phyloP scores from a whole-genome alignment of 2,113 vertebrate genomes.

The Notarius quadriscutis region DNA sequence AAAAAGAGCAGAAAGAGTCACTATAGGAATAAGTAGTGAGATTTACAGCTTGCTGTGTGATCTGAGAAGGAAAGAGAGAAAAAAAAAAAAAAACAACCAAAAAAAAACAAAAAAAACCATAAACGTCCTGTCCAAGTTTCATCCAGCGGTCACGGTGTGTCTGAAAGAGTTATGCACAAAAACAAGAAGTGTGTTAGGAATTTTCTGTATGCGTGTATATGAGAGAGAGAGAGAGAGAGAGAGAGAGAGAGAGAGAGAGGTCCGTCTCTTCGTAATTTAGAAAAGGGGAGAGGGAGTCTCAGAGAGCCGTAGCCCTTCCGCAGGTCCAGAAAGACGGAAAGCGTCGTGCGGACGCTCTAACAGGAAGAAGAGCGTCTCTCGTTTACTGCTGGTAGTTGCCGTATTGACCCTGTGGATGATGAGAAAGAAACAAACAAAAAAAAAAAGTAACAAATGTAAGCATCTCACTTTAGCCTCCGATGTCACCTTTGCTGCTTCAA shows the following conservation, averaged over 20 bases:
- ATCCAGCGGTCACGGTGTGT: neutral
- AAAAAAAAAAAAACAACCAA: too few species aligned
- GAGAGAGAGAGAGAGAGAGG: neutral
- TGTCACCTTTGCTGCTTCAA: neutral
- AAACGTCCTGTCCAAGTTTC: neutral
- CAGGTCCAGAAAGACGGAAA: constrained; percentile 63
- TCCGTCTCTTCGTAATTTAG: constrained; percentile 31
- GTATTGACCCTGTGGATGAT: constrained; percentile 86
- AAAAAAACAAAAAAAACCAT: neutral
- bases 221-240: neutral
- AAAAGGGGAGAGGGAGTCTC: constrained; percentile 54
- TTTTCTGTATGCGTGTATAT: constrained; percentile 32
- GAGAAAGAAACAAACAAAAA: constrained; percentile 40
- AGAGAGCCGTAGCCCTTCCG: constrained; percentile 64
- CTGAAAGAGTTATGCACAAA: neutral
- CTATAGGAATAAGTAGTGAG: neutral
- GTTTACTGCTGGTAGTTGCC: constrained; percentile 98
- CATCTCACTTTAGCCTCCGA: constrained; percentile 39
- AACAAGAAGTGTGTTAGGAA: neutral
- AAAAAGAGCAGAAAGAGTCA: neutral
- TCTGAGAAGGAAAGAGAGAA: too few species aligned
- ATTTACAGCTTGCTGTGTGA: neutral
- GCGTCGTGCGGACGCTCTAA: constrained; percentile 60
- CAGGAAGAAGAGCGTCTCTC: constrained; percentile 65
- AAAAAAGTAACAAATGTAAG: constrained; percentile 46